phyloP scores from a whole-genome alignment of 2,113 vertebrate genomes.

The Cardinalis cardinalis region DNA sequence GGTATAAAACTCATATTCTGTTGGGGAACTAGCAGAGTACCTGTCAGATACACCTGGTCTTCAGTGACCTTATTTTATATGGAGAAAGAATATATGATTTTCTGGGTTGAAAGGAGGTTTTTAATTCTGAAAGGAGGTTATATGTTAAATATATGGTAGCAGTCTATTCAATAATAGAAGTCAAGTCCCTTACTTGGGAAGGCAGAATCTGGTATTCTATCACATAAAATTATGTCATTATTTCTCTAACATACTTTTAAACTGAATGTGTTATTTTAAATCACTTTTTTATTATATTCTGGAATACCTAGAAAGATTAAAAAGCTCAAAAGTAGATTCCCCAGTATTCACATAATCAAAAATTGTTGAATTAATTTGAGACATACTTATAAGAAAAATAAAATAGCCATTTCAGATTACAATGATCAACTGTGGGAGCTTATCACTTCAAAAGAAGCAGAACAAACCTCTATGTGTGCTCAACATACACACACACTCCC shows the following conservation, averaged over 20 bases:
- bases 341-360: not conserved
- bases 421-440: not conserved
- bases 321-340: not conserved
- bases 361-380: not conserved
- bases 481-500: not conserved
- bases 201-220: conserved; percentile 7
- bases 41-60: not conserved
- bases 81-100: conserved; percentile 26
- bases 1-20: not conserved
- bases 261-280: not conserved
- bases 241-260: conserved; percentile 14
- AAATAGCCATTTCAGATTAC: not conserved
- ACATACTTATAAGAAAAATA: not conserved
- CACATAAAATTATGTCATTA: conserved; percentile 24
- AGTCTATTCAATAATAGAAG: conserved; percentile 19
- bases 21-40: not conserved
- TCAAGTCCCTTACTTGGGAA: not conserved
- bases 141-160: conserved; percentile 43
- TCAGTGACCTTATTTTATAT: conserved; percentile 17
- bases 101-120: conserved; percentile 4
- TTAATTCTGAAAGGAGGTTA: conserved; percentile 47
- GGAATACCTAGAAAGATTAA: not conserved
- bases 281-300: not conserved
- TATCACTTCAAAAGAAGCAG: not conserved
- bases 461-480: not conserved